These are phyloP conservation scores for Schlechtendalia chinensis DNA, from an alignment of 1,140 invertebrate genomes.

Conservation along the genomic window DNA sequence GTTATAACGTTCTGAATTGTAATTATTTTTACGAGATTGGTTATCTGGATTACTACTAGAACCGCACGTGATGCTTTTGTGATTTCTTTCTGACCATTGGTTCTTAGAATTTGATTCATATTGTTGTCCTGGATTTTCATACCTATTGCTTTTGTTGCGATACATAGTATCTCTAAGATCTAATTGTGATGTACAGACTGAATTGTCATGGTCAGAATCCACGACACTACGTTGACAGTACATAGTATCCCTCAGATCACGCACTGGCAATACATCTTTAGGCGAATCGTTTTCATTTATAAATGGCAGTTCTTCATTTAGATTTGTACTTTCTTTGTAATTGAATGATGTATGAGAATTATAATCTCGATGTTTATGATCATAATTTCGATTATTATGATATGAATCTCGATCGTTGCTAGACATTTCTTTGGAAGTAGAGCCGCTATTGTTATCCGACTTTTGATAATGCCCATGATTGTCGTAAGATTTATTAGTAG, in stretches of 20 bases:
- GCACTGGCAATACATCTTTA: constrained; percentile 5
- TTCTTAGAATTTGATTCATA: constrained; percentile 19
- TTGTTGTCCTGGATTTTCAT: neutral
- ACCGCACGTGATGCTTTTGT: neutral
- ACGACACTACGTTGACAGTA: neutral
- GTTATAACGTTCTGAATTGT: neutral
- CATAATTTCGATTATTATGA: constrained; percentile 11
- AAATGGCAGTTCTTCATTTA: neutral
- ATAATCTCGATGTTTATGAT: neutral
- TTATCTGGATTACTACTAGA: neutral
- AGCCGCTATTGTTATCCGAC: neutral
- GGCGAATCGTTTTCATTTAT: neutral
- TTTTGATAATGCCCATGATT: neutral
- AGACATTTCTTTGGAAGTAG: neutral
- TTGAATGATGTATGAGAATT: neutral
- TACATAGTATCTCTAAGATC: constrained; percentile 37
- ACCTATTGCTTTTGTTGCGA: neutral
- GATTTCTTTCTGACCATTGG: neutral
- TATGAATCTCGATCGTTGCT: neutral
- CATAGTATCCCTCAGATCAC: constrained; percentile 33
- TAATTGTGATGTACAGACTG: neutral
- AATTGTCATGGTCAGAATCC: neutral
- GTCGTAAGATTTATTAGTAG: neutral
- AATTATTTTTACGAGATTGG: neutral
- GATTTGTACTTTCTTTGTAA: neutral